Conservation (phyloP, 2,797 vertebrate genomes). For the Lepilemur ruficaudatus region DNA sequence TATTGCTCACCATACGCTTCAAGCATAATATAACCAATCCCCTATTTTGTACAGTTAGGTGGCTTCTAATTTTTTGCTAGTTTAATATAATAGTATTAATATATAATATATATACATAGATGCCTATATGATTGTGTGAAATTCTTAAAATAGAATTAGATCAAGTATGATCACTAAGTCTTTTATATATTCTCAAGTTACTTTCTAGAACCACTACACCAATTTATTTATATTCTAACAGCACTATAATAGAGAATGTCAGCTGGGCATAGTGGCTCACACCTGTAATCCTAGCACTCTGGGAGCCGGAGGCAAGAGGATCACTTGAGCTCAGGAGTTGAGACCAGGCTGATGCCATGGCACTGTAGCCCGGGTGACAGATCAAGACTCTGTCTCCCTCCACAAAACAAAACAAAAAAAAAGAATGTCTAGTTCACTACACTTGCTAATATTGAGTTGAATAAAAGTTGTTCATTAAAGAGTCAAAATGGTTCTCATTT, state of each 20-base stretch:
- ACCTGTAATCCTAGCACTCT: background rate
- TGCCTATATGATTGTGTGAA: background rate
- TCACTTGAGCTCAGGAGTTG: background rate
- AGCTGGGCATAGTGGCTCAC: background rate
- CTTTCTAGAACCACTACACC: background rate
- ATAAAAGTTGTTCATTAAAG: background rate
- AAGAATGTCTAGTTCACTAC: background rate
- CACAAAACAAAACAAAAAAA: background rate
- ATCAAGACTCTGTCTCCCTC: background rate
- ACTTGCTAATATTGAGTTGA: background rate
- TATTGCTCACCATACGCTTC: background rate
- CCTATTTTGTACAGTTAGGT: background rate
- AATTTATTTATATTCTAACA: background rate
- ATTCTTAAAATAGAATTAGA: background rate
- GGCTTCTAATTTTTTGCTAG: background rate
- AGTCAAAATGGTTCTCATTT: constrained; percentile 8
- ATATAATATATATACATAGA: background rate
- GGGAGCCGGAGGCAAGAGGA: background rate
- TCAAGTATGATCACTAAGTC: background rate
- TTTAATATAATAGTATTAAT: constrained; percentile 7
- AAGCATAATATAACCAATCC: background rate
- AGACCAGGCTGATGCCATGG: background rate
- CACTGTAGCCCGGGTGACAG: background rate
- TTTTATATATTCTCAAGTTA: background rate
- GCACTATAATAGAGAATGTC: background rate